phyloP scores from a whole-genome alignment of 35 echinoderm and acorn worm genomes.

The Lytechinus pictus region DNA sequence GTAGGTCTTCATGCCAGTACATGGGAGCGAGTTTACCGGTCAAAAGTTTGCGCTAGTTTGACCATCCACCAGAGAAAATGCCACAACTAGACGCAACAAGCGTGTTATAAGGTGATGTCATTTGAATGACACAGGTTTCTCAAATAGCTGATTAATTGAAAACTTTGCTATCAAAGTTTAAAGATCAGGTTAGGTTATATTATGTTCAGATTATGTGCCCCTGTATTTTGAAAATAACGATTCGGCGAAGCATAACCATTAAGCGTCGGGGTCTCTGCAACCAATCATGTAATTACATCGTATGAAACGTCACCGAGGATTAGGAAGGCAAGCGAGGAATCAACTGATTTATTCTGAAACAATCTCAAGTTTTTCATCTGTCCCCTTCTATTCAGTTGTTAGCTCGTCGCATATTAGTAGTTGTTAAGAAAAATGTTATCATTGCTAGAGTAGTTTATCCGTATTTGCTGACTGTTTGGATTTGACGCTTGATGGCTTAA shows the following conservation, averaged over 20 bases:
- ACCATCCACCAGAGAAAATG: background rate
- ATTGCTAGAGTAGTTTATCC: background rate
- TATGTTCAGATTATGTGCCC: background rate
- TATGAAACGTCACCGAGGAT: background rate
- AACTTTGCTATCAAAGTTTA: background rate
- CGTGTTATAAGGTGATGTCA: background rate
- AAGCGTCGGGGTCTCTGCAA: background rate
- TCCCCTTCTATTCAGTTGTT: background rate
- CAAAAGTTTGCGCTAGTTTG: background rate
- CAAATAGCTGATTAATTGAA: background rate
- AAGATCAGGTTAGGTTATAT: background rate
- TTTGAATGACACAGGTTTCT: background rate
- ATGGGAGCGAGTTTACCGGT: background rate
- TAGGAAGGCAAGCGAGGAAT: background rate
- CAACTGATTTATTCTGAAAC: background rate
- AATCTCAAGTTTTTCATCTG: conserved; percentile 5
- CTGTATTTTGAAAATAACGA: background rate
- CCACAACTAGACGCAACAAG: conserved; percentile 10
- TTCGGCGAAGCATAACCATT: background rate
- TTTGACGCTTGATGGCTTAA: background rate
- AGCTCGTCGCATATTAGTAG: background rate
- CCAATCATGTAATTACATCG: background rate
- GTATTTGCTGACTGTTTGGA: background rate
- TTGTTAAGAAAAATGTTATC: conserved; percentile 20
- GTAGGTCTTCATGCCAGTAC: background rate